These are phyloP conservation scores for Trematomus loennbergii DNA, from an alignment of 2,113 vertebrate species.

Conservation along the genomic window DNA sequence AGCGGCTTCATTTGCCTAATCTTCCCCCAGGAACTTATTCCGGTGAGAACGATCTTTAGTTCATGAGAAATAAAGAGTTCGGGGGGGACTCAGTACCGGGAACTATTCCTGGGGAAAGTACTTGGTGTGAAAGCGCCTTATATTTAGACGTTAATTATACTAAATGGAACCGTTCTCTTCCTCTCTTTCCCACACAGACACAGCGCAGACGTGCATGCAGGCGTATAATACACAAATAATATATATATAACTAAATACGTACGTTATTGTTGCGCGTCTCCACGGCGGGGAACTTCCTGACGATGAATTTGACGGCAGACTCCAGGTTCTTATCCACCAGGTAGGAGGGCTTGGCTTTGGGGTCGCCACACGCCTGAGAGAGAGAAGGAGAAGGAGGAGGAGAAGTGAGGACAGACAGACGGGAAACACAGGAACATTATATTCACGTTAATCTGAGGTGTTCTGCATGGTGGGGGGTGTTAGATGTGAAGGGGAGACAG, in stretches of 20 bases:
- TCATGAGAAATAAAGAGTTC: too few species aligned
- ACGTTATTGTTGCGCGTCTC: slow-evolving; percentile 99
- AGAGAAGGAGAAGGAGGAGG: slow-evolving; percentile 21
- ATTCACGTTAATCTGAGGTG: too few species aligned
- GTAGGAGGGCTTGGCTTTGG: slow-evolving; percentile 98
- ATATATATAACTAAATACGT: slow-evolving; percentile 70
- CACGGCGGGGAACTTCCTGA: slow-evolving; percentile 97
- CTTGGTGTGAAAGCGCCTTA: too few species aligned
- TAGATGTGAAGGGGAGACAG: slow-evolving; percentile 37
- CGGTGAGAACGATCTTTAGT: too few species aligned
- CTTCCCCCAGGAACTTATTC: too few species aligned
- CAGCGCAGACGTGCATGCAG: neutral
- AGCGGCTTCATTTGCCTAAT: too few species aligned
- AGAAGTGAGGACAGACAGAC: slow-evolving; percentile 27
- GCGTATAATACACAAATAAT: slow-evolving; percentile 33
- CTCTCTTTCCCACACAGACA: neutral
- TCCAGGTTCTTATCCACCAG: slow-evolving; percentile 99
- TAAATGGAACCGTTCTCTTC: neutral
- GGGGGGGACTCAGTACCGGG: too few species aligned
- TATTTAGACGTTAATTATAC: too few species aligned
- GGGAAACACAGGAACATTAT: neutral
- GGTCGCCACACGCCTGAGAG: slow-evolving; percentile 92
- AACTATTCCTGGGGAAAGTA: too few species aligned
- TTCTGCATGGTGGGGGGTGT: slow-evolving; percentile 28
- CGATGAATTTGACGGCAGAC: slow-evolving; percentile 98